A percentile compares a stretch with the other conserved stretches of the same genome.
Conservation (phyloP, 1,140 invertebrate genomes). For the Drosophila ambigua region DNA sequence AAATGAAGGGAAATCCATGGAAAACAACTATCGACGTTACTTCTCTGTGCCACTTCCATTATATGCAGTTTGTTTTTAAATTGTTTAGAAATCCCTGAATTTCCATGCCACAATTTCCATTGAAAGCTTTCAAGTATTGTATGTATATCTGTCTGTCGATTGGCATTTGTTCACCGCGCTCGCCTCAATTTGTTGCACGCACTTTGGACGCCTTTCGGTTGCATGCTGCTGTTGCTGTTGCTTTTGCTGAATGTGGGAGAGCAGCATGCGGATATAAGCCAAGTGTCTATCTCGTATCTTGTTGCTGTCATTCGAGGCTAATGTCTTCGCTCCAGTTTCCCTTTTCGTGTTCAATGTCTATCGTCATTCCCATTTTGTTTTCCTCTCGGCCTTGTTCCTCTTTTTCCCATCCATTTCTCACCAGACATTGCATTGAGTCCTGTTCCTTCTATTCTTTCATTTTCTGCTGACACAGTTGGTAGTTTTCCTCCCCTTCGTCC, state of each 20-base stretch:
- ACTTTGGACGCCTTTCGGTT: slow-evolving; percentile 48
- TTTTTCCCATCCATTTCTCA: slow-evolving; percentile 9
- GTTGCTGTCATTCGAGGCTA: slow-evolving; percentile 78
- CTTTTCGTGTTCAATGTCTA: slow-evolving; percentile 80
- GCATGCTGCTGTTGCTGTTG: slow-evolving; percentile 21
- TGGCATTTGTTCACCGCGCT: slow-evolving; percentile 51
- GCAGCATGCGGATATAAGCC: slow-evolving; percentile 53
- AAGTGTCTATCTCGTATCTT: slow-evolving; percentile 77
- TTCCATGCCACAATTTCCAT: slow-evolving; percentile 19
- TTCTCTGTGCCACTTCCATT: too few relatives aligned
- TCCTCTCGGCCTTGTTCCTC: slow-evolving; percentile 16
- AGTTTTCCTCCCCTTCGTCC: slow-evolving; percentile 31
- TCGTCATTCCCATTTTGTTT: slow-evolving; percentile 60
- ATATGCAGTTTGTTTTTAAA: not conserved
- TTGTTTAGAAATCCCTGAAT: slow-evolving; percentile 15
- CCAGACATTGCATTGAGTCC: slow-evolving; percentile 40
- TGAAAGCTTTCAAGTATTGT: slow-evolving; percentile 14
- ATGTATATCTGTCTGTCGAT: slow-evolving; percentile 47
- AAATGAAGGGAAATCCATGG: too few relatives aligned
- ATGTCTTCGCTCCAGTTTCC: slow-evolving; percentile 80
- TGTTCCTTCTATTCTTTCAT: slow-evolving; percentile 20
- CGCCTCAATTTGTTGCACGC: slow-evolving; percentile 55
- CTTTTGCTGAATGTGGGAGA: not conserved
- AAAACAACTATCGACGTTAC: too few relatives aligned
- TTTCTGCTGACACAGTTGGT: slow-evolving; percentile 55